phyloP scores from a whole-genome alignment of 2,113 vertebrate species.

The Ovis aries region DNA sequence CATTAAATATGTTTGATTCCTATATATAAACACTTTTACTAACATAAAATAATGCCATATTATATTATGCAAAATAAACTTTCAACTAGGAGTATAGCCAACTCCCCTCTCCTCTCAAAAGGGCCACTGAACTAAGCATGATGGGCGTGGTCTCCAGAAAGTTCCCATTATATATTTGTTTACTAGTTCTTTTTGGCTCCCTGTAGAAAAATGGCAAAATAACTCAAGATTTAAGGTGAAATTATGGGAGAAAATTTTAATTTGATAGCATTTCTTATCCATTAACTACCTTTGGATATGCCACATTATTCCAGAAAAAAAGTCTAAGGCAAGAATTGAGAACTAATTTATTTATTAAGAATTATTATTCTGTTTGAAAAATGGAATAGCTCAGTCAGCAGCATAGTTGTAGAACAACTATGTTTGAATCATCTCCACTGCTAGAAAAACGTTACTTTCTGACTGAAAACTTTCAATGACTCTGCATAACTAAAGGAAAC shows the following conservation, averaged over 20 bases:
- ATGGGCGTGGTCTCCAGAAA: not conserved
- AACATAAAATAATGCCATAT: not conserved
- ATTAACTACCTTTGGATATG: not conserved
- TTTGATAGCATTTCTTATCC: not conserved
- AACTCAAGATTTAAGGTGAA: slow-evolving; percentile 2
- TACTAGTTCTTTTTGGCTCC: not conserved
- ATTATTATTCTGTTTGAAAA: slow-evolving; percentile 9
- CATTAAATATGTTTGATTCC: slow-evolving; percentile 17
- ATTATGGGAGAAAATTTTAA: not conserved
- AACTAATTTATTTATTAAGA: slow-evolving; percentile 15
- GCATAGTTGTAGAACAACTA: not conserved
- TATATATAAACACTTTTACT: not conserved
- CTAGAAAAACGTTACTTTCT: not conserved
- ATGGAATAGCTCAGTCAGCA: not conserved
- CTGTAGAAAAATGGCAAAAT: not conserved
- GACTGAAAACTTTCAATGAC: not conserved
- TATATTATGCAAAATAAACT: not conserved
- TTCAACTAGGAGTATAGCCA: not conserved
- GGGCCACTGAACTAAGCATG: not conserved
- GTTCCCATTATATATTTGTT: not conserved
- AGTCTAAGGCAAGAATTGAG: not conserved
- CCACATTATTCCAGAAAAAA: not conserved
- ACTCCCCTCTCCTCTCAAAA: not conserved
- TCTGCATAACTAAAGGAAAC: not conserved
- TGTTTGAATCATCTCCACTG: not conserved